Evolutionary conservation across 2,797 vertebrate species (phyloP), one percentile per base, ranked within the genome.

Genomic region (Labeo calbasu): DNA sequence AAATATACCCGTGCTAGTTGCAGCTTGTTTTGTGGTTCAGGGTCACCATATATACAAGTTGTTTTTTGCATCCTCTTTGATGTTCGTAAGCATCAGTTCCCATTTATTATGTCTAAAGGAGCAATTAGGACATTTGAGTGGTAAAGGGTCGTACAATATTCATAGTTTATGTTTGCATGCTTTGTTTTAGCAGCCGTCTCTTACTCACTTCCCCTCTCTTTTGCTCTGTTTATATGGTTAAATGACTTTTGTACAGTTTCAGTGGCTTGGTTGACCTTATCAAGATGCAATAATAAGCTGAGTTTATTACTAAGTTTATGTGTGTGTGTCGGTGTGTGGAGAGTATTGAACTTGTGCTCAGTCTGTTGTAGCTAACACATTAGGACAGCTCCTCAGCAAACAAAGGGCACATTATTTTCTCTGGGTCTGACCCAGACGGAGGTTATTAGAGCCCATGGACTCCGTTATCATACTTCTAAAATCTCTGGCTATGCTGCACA

Each of bases 221-320:
- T 75, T 51, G 12, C 65, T 76, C 32, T 80, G 17, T 75, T 80
- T 79, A 28, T 65, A 71, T 40, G 66, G 76, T 36, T 84, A 78
- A 79, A 79, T 84, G 68, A 69, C 40, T 84, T 69, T 32, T 81
- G 78, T 81, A 68, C 79, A 81, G 72, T 79, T 85, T 79, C 28
- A 51, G 79, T 77, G 71, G 78, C 51, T 81, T 77, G 71, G 23
- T 32, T 85, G 84, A 85, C 84, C 84, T 85, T 85, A 81, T 85
- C 84, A 85, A 69, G 53, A 76, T 85, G 79, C 59, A 70, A 68
- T 68, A 81, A 81, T 81, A 81, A 48, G 61, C 53, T 28, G 77
- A 43, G 46, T 77, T 75, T 85, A 76, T 85, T 68, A 69, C 28
- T 50, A 66, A 40, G 59, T 76, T 76, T 57, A 36, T 76, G 61